A percentile compares a stretch with the other conserved stretches of the same genome.
phyloP scores from a whole-genome alignment of 2,888 invertebrate genomes.

The Masnerella sp. region DNA sequence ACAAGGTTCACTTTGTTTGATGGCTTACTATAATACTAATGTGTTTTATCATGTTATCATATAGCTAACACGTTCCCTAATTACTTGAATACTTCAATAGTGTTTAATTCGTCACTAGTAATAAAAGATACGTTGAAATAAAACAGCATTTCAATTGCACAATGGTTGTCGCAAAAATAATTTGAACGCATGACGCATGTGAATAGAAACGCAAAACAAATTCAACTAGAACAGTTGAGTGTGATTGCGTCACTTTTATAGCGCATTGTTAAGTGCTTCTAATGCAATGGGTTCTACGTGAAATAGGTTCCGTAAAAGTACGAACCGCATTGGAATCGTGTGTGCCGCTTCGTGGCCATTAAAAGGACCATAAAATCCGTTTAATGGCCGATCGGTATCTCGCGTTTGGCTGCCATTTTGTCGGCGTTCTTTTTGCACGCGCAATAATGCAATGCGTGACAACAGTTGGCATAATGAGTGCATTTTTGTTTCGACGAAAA shows the following conservation, averaged over 20 bases:
- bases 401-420: slow-evolving; percentile 64
- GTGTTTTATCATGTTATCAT: no score
- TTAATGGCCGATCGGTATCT: slow-evolving; percentile 68
- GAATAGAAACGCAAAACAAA: slow-evolving; percentile 52
- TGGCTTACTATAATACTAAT: no score
- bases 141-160: slow-evolving; percentile 24
- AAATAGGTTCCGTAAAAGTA: slow-evolving; percentile 60
- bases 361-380: slow-evolving; percentile 68
- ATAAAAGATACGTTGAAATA: slow-evolving; percentile 1
- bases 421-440: slow-evolving; percentile 59
- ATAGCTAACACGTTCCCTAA: no score
- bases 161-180: slow-evolving; percentile 44
- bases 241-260: slow-evolving; percentile 58
- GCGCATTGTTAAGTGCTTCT: slow-evolving; percentile 58
- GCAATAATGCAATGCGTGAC: slow-evolving; percentile 55
- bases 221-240: slow-evolving; percentile 54
- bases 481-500: slow-evolving; percentile 43
- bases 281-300: slow-evolving; percentile 62
- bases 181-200: slow-evolving; percentile 45
- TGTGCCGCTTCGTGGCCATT: slow-evolving; percentile 63
- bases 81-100: no score
- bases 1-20: no score
- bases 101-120: no score
- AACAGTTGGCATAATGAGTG: slow-evolving; percentile 52
- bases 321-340: slow-evolving; percentile 62